Percentiles rank a stretch among this genome's conserved stretches.
These are phyloP conservation scores for Aphelocoma californica DNA, from an alignment of 2,797 vertebrate species.

Conservation along the genomic window DNA sequence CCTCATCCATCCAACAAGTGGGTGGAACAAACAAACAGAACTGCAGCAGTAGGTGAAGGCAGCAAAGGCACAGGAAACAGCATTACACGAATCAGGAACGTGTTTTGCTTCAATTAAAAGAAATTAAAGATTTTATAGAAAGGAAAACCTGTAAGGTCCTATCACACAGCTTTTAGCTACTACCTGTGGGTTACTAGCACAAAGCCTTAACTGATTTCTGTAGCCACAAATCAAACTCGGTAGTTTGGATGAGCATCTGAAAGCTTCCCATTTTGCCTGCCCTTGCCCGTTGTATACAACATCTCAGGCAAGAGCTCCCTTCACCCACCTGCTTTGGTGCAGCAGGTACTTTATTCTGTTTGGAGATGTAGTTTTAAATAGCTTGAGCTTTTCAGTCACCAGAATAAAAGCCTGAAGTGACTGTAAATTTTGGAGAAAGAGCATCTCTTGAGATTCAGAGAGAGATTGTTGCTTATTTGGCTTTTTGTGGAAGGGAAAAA, in stretches of 20 bases:
- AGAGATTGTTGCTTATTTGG: not conserved
- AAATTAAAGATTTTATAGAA: not conserved
- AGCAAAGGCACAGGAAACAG: not conserved
- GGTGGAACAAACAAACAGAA: not conserved
- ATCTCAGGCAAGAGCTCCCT: rapidly evolving
- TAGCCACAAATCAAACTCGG: not conserved
- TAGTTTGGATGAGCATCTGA: not conserved
- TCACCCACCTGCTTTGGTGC: not conserved
- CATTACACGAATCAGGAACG: not conserved
- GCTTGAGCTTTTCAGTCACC: not conserved
- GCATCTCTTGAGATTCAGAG: not conserved
- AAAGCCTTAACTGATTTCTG: not conserved
- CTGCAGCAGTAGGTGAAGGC: not conserved
- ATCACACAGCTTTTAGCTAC: not conserved
- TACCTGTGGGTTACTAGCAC: not conserved
- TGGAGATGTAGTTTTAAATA: not conserved
- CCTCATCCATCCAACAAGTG: not conserved
- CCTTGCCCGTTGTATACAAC: not conserved
- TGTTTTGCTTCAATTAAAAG: not conserved
- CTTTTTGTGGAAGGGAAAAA: not conserved
- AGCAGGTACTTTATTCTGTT: not conserved
- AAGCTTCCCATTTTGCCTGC: not conserved
- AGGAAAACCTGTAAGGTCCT: not conserved
- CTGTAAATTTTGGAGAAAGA: not conserved
- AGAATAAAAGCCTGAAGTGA: not conserved